These are phyloP conservation scores for Eristalis pertinax DNA, from an alignment of 2,888 invertebrate species.

Conservation along the genomic window DNA sequence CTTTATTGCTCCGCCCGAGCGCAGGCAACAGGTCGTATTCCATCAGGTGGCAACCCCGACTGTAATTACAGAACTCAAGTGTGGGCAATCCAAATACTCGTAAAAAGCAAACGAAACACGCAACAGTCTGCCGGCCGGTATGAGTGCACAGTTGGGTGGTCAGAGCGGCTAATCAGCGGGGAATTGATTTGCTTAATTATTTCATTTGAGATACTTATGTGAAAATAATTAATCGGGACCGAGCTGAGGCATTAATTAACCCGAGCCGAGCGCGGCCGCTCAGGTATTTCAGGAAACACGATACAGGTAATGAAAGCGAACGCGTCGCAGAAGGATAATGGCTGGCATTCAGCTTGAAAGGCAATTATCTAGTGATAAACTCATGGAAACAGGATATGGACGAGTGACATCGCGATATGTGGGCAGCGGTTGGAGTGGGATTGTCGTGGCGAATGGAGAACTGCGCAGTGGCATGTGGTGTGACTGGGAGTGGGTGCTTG, in stretches of 20 bases:
- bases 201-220: conserved; percentile 5
- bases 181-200: conserved; percentile 41
- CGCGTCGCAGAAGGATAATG: not conserved
- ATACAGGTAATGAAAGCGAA: conserved; percentile 10
- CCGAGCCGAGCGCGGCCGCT: not conserved
- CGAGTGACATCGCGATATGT: not conserved
- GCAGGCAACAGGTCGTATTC: conserved; percentile 41
- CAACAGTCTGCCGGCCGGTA: conserved; percentile 1
- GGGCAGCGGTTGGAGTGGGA: not conserved
- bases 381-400: not conserved
- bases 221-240: conserved; percentile 12
- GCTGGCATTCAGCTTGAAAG: not conserved
- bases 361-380: not conserved
- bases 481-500: not conserved
- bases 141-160: not conserved
- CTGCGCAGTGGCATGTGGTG: not conserved
- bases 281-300: not conserved
- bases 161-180: conserved; percentile 3
- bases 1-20: conserved; percentile 10
- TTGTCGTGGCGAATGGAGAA: too few species aligned
- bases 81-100: not conserved
- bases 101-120: conserved; percentile 11
- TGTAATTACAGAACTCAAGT: conserved; percentile 22
- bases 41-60: not conserved
- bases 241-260: conserved; percentile 14